Conservation (phyloP, 2,888 invertebrate species). For the Ophioninae sp. region DNA sequence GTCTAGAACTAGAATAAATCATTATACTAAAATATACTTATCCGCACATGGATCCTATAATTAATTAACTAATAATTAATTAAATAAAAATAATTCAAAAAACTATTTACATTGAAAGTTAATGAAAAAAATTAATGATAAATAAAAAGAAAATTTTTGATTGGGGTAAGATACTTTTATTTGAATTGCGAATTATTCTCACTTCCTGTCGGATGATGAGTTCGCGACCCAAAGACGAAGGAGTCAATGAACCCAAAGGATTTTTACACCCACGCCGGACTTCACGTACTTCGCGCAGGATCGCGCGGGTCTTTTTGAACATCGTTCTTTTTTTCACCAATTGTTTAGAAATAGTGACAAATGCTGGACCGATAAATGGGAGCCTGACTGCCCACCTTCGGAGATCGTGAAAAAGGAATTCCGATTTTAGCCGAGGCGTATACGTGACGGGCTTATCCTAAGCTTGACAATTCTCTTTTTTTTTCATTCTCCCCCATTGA, state of each 20-base stretch:
- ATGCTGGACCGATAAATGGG: no score
- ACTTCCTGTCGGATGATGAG: not conserved
- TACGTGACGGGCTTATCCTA: not conserved
- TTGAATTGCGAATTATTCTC: not conserved
- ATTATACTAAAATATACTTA: no score
- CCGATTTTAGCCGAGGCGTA: no score
- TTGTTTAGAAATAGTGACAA: no score
- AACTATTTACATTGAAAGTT: no score
- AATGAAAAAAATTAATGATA: no score
- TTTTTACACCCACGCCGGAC: not conserved
- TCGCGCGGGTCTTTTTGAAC: not conserved
- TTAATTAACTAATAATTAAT: not conserved
- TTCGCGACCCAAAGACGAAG: not conserved
- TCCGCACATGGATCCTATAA: no score
- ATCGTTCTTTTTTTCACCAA: no score
- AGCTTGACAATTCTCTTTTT: not conserved
- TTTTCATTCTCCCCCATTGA: not conserved
- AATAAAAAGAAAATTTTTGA: no score
- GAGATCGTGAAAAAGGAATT: not conserved
- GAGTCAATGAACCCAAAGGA: conserved; percentile 14
- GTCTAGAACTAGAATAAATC: no score
- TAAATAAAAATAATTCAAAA: no score
- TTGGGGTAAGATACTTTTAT: not conserved
- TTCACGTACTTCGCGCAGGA: not conserved
- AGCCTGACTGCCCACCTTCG: no score